Conservation (phyloP, 2,113 vertebrate genomes). For the Sterna hirundo region DNA sequence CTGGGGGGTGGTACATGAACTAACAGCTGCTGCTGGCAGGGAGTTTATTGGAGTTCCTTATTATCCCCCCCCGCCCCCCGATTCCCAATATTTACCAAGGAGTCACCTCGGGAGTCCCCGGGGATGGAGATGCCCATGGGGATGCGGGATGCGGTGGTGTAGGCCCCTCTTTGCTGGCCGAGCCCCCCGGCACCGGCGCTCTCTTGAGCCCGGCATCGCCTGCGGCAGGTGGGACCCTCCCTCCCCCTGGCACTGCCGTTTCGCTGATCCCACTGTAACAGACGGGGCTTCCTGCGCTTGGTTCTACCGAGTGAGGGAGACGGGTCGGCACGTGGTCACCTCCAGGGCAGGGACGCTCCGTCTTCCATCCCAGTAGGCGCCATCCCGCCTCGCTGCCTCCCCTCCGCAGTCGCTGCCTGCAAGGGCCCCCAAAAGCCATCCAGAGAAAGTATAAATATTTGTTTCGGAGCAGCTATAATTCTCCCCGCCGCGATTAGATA, state of each 20-base stretch:
- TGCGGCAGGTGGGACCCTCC: not conserved
- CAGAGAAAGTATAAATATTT: no score
- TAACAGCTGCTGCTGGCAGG: not conserved
- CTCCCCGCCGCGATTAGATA: accelerated
- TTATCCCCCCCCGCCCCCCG: accelerated
- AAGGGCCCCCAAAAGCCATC: not conserved
- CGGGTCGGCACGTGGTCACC: not conserved
- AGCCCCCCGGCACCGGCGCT: not conserved
- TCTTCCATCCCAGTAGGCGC: not conserved
- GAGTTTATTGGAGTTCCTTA: not conserved
- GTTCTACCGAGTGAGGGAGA: not conserved
- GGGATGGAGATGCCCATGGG: accelerated
- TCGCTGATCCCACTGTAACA: not conserved
- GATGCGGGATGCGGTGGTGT: accelerated
- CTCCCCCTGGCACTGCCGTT: not conserved
- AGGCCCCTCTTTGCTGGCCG: not conserved
- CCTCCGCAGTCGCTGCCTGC: not conserved
- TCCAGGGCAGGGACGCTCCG: not conserved
- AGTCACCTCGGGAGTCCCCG: accelerated
- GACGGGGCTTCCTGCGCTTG: not conserved
- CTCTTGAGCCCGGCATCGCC: not conserved
- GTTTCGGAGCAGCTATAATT: not conserved
- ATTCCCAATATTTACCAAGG: not conserved
- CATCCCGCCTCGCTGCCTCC: not conserved
- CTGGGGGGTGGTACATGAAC: not conserved